Evolutionary conservation across 2,888 invertebrate species (phyloP).

Genomic region (Sclerodermus sp.): DNA sequence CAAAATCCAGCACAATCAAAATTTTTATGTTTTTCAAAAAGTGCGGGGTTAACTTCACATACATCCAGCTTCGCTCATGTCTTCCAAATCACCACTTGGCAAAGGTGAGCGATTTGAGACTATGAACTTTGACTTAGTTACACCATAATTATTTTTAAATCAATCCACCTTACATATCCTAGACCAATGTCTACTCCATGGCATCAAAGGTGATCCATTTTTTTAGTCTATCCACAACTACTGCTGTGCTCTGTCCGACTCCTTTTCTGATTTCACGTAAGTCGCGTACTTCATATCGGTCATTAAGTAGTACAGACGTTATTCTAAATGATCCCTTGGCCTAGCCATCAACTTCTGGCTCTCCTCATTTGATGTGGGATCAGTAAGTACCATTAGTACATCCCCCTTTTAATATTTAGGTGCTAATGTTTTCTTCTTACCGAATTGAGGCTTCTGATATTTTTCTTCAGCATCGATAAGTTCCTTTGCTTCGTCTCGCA

Average conservation of each 20-base stretch:
- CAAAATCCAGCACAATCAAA: no score
- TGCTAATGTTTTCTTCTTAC: slow-evolving; percentile 13
- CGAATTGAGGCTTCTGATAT: slow-evolving; percentile 16
- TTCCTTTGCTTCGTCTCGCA: slow-evolving; percentile 15
- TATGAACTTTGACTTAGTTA: no score
- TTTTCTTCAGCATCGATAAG: slow-evolving; percentile 14
- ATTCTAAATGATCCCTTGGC: slow-evolving; percentile 29
- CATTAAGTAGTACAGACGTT: slow-evolving; percentile 24
- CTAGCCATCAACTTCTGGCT: slow-evolving; percentile 23
- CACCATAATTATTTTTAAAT: no score
- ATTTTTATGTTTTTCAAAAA: no score
- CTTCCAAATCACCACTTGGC: no score
- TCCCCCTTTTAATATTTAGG: slow-evolving; percentile 21
- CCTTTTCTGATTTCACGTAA: slow-evolving; percentile 22
- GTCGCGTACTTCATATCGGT: slow-evolving; percentile 28
- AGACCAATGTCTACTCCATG: no score
- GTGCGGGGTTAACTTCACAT: no score
- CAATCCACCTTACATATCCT: no score
- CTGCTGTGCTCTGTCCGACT: slow-evolving; percentile 15
- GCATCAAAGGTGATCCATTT: slow-evolving; percentile 17
- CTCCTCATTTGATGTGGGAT: slow-evolving; percentile 21
- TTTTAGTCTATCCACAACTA: slow-evolving; percentile 20
- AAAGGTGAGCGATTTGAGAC: no score
- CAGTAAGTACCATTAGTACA: slow-evolving; percentile 20
- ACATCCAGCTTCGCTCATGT: no score